Evolutionary conservation across 2,113 vertebrate genomes (phyloP), one percentile per base, ranked within the genome.

Genomic region (Cheilinus undulatus): DNA sequence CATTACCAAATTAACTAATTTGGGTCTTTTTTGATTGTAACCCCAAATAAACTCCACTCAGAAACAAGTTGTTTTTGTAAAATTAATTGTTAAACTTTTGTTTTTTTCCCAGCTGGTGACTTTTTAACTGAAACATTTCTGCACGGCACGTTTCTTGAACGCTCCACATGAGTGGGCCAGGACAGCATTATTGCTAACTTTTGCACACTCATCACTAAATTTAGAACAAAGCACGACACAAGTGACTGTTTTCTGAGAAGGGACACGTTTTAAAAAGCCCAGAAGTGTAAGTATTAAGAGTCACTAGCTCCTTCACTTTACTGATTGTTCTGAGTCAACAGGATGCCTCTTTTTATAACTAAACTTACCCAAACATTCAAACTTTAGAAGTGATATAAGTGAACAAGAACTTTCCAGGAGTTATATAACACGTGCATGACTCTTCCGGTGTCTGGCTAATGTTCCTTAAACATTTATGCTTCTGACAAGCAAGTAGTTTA

Each of bases 381-480:
- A 60, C 22, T 36, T 45, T 3, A n/a, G 2, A 46, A 24, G 3
- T 28, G 17, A 34, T 63, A 24, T 6, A 40, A 48, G 10, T 19
- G 26, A 46, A 19, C 20, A 15, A 34, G 13, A 26, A 3, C 5
- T 15, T 14, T 8, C 20, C 40, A 40, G 11, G 26, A 9, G 4
- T 42, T 24, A 30, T 2, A 6, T 32, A 15, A 42, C 15, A 15
- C 51, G 34, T 30, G 27, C 22, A n/a, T 46, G 42, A 68, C 62
- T 67, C 49, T 40, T 30, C 8, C 36, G 5, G 20, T 62, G 34
- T 76, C 40, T 8, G 22, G n/a, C 14, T 51, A 66, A 85, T 85
- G 30, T 54, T 56, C 53, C 42, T 50, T 38, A 80, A 86, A 82
- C 71, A 67, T 88, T 81, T 32, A 76, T 60, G 1, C 58, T 61